phyloP scores from a whole-genome alignment of 2,888 invertebrate genomes.

The Colostygia pectinataria region DNA sequence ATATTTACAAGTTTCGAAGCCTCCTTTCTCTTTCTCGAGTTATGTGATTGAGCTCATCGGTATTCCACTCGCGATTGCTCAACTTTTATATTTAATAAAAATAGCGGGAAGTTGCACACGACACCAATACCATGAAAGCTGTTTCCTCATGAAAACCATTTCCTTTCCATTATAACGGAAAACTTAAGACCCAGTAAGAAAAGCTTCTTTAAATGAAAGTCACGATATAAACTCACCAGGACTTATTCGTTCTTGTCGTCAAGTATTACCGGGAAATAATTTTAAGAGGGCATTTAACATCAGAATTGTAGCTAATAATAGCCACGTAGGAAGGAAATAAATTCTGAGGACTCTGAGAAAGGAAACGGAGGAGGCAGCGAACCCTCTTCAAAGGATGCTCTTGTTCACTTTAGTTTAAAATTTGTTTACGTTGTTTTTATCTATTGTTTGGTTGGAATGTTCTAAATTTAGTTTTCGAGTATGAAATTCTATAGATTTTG shows the following conservation, averaged over 20 bases:
- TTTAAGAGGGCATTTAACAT: slow-evolving; percentile 26
- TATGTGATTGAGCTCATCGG: slow-evolving; percentile 62
- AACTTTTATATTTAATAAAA: slow-evolving; percentile 62
- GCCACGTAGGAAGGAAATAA: slow-evolving; percentile 27
- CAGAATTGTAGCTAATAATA: slow-evolving; percentile 25
- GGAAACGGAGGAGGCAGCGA: slow-evolving; percentile 8
- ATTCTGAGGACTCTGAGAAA: slow-evolving; percentile 20
- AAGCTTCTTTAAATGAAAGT: slow-evolving; percentile 42
- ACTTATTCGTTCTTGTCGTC: slow-evolving; percentile 33
- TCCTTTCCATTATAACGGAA: slow-evolving; percentile 36
- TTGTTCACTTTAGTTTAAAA: slow-evolving; percentile 10
- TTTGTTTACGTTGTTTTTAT: neutral
- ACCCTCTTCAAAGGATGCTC: slow-evolving; percentile 19
- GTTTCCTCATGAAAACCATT: slow-evolving; percentile 39
- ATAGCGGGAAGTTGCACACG: slow-evolving; percentile 41
- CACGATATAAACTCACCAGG: slow-evolving; percentile 44
- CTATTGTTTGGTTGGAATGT: neutral
- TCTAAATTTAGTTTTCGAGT: neutral
- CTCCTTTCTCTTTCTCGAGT: slow-evolving; percentile 55
- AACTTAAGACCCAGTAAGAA: slow-evolving; percentile 33
- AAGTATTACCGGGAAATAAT: slow-evolving; percentile 26
- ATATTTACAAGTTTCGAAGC: slow-evolving; percentile 32
- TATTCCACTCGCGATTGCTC: slow-evolving; percentile 49
- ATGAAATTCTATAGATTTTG: too few relatives aligned
- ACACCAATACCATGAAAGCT: slow-evolving; percentile 42